phyloP scores from a whole-genome alignment of 2,797 vertebrate genomes.

The Spondyliosoma cantharus region DNA sequence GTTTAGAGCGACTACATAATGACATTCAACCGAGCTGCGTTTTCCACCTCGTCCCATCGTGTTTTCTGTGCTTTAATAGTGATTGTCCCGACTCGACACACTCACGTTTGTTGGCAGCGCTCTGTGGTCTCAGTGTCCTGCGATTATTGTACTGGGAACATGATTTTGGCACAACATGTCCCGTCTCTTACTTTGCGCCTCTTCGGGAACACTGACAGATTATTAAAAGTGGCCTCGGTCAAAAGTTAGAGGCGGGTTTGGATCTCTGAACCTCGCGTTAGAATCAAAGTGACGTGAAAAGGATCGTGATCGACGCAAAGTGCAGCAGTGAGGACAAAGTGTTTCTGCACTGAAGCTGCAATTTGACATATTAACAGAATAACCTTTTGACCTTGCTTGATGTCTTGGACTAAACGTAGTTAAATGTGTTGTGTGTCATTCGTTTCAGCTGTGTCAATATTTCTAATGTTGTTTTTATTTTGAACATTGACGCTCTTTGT shows the following conservation, averaged over 20 bases:
- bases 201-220: conserved; percentile 53
- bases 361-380: background rate
- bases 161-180: conserved; percentile 55
- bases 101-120: conserved; percentile 71
- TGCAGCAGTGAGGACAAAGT: background rate
- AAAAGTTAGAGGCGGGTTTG: conserved; percentile 16
- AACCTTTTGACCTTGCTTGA: no score
- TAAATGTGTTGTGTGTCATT: no score
- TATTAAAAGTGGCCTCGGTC: conserved; percentile 47
- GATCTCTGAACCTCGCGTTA: conserved; percentile 23
- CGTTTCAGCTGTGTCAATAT: no score
- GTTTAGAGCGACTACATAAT: conserved; percentile 72
- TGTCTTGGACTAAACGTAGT: no score
- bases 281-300: conserved; percentile 12
- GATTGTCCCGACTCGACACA: conserved; percentile 80
- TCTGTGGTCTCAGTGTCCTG: conserved; percentile 69
- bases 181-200: conserved; percentile 33
- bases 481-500: no score
- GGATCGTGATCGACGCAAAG: conserved; percentile 18
- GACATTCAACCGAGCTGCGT: conserved; percentile 75
- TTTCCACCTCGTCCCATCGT: conserved; percentile 42
- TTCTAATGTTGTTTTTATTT: no score
- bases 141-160: conserved; percentile 54
- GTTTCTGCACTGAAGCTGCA: background rate
- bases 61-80: conserved; percentile 77